These are phyloP conservation scores for Eumerus sabulonum DNA, from an alignment of 2,888 invertebrate species.

Conservation along the genomic window DNA sequence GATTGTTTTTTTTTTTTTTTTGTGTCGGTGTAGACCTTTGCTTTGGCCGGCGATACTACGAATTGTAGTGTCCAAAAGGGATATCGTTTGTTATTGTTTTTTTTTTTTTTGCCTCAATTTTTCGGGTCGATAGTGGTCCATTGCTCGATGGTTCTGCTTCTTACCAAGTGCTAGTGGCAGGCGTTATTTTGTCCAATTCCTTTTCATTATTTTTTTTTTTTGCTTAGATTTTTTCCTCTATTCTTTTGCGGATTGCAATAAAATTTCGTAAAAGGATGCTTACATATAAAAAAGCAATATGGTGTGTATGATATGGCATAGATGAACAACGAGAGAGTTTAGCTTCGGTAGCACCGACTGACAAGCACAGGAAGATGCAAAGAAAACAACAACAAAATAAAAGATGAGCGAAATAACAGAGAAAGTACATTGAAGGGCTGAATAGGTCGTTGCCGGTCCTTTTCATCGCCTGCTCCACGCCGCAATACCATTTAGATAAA, in stretches of 20 bases:
- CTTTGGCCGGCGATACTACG: slow-evolving; percentile 4
- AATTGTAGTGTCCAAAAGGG: slow-evolving; percentile 23
- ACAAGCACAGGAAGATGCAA: slow-evolving; percentile 13
- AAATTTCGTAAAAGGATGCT: slow-evolving; percentile 68
- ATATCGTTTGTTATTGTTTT: slow-evolving; percentile 25
- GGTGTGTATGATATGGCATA: slow-evolving; percentile 54
- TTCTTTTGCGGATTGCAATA: slow-evolving; percentile 63
- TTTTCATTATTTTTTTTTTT: slow-evolving; percentile 14
- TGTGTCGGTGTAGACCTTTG: slow-evolving; percentile 5
- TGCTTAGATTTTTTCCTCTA: slow-evolving; percentile 13
- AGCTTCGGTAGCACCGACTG: slow-evolving; percentile 7
- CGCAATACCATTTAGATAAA: slow-evolving; percentile 68
- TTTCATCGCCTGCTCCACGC: slow-evolving; percentile 62
- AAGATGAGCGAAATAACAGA: slow-evolving; percentile 11
- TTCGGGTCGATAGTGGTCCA: slow-evolving; percentile 3
- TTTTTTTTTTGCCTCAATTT: slow-evolving; percentile 29
- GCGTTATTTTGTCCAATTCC: background rate
- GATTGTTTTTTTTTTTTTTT: slow-evolving; percentile 47
- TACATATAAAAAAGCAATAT: slow-evolving; percentile 66
- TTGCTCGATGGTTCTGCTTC: no score
- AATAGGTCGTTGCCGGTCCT: slow-evolving; percentile 60
- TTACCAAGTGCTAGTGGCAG: no score
- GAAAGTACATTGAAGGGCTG: slow-evolving; percentile 58
- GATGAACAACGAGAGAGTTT: slow-evolving; percentile 23
- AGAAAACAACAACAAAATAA: slow-evolving; percentile 20